Evolutionary conservation across 2,888 invertebrate species (phyloP).

Genomic region (Sabatieria punctata): DNA sequence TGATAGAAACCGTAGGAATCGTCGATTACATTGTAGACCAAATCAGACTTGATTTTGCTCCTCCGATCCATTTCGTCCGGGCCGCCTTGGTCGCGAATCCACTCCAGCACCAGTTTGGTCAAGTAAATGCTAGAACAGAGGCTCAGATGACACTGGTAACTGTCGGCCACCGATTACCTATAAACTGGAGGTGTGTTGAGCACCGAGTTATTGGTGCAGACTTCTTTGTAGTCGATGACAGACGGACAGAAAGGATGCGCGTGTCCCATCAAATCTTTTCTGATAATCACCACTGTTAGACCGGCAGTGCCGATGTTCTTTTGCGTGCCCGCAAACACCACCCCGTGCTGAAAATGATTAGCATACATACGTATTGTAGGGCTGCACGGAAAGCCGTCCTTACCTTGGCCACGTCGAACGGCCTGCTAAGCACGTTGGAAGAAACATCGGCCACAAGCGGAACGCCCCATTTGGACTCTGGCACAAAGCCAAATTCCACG

Average conservation of each 20-base stretch:
- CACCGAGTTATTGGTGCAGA: slow-evolving; percentile 66
- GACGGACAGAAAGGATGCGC: slow-evolving; percentile 48
- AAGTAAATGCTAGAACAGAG: slow-evolving; percentile 94
- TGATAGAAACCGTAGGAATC: slow-evolving; percentile 63
- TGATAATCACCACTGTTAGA: slow-evolving; percentile 70
- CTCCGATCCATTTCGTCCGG: slow-evolving; percentile 59
- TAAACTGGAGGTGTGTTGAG: slow-evolving; percentile 92
- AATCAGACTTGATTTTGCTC: slow-evolving; percentile 46
- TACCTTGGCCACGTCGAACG: slow-evolving; percentile 75
- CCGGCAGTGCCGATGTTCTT: slow-evolving; percentile 95
- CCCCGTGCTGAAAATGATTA: slow-evolving; percentile 55
- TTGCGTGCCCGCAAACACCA: slow-evolving; percentile 88
- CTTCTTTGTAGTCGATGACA: slow-evolving; percentile 64
- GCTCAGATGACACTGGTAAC: too few species aligned
- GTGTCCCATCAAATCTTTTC: slow-evolving; percentile 68
- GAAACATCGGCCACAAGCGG: slow-evolving; percentile 93
- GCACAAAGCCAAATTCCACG: slow-evolving; percentile 36
- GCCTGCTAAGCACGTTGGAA: slow-evolving; percentile 77
- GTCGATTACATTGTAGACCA: slow-evolving; percentile 64
- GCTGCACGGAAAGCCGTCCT: too few species aligned
- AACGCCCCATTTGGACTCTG: slow-evolving; percentile 41
- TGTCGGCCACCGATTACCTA: too few species aligned
- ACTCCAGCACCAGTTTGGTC: slow-evolving; percentile 72
- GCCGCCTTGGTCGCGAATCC: slow-evolving; percentile 73
- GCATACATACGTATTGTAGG: too few species aligned